These are phyloP conservation scores for Siphlonurus alternatus DNA, from an alignment of 2,888 invertebrate genomes.

Conservation along the genomic window DNA sequence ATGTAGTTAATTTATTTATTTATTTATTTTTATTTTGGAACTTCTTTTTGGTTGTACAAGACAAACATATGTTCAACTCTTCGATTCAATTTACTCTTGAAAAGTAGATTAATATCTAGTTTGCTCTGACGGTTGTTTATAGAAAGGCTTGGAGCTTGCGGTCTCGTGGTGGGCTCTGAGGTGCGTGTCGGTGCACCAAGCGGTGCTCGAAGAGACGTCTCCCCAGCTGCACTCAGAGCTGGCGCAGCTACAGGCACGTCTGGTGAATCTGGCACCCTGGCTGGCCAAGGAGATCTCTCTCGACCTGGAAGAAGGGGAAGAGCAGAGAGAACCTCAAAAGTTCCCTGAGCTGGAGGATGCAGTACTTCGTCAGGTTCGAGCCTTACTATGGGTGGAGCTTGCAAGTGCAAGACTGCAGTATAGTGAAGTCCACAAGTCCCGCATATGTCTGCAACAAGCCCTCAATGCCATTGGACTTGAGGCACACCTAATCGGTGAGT, in stretches of 20 bases:
- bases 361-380: constrained; percentile 17
- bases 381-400: constrained; percentile 36
- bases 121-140: too few species aligned
- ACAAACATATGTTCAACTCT: too few species aligned
- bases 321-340: neutral
- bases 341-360: neutral
- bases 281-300: constrained; percentile 19
- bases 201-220: constrained; percentile 56
- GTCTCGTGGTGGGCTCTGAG: constrained; percentile 56
- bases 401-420: constrained; percentile 54
- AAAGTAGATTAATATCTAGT: too few species aligned
- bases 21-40: too few species aligned
- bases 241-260: neutral
- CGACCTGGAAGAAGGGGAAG: constrained; percentile 23
- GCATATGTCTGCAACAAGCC: constrained; percentile 46
- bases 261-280: constrained; percentile 35
- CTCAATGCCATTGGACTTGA: constrained; percentile 44
- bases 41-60: too few species aligned
- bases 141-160: neutral
- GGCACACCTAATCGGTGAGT: constrained; percentile 47
- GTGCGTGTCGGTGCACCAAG: constrained; percentile 54
- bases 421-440: constrained; percentile 51
- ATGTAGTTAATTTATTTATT: too few species aligned
- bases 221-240: constrained; percentile 34
- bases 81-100: too few species aligned